phyloP scores from a whole-genome alignment of 2,888 invertebrate genomes.

The Parnassius apollo region DNA sequence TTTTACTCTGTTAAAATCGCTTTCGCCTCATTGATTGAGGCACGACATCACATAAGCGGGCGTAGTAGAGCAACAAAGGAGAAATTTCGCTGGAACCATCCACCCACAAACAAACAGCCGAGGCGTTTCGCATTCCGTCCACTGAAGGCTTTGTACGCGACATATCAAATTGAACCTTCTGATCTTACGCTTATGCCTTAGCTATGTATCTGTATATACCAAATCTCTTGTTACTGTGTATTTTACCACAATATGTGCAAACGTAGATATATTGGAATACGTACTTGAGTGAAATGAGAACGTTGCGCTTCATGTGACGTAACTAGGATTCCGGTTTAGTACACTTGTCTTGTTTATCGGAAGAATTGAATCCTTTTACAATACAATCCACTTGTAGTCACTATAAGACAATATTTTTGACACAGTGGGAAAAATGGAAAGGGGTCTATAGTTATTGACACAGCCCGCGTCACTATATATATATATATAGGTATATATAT shows the following conservation, averaged over 20 bases:
- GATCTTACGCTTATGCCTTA: slow-evolving; percentile 41
- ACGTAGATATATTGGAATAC: slow-evolving; percentile 17
- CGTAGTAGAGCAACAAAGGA: slow-evolving; percentile 68
- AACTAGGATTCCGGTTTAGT: slow-evolving; percentile 6
- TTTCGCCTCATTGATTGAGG: slow-evolving; percentile 27
- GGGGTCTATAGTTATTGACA: too few relatives aligned
- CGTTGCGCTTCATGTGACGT: slow-evolving; percentile 8
- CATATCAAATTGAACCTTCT: slow-evolving; percentile 52
- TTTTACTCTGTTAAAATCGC: slow-evolving; percentile 7
- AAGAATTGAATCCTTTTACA: too few relatives aligned
- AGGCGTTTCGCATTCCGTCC: slow-evolving; percentile 69
- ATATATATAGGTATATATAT: too few relatives aligned
- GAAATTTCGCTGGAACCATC: slow-evolving; percentile 72
- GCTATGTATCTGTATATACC: slow-evolving; percentile 25
- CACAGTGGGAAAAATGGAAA: too few relatives aligned
- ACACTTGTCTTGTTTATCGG: too few relatives aligned
- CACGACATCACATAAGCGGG: slow-evolving; percentile 41
- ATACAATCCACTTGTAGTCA: too few relatives aligned
- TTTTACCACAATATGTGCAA: slow-evolving; percentile 19
- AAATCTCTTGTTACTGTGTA: slow-evolving; percentile 21
- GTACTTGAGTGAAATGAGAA: slow-evolving; percentile 14
- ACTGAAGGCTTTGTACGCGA: slow-evolving; percentile 51
- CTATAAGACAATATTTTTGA: too few relatives aligned
- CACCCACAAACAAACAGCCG: slow-evolving; percentile 74
- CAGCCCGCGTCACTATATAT: too few relatives aligned